These are phyloP conservation scores for Sakesphorus luctuosus DNA, from an alignment of 2,113 vertebrate genomes.

Conservation along the genomic window DNA sequence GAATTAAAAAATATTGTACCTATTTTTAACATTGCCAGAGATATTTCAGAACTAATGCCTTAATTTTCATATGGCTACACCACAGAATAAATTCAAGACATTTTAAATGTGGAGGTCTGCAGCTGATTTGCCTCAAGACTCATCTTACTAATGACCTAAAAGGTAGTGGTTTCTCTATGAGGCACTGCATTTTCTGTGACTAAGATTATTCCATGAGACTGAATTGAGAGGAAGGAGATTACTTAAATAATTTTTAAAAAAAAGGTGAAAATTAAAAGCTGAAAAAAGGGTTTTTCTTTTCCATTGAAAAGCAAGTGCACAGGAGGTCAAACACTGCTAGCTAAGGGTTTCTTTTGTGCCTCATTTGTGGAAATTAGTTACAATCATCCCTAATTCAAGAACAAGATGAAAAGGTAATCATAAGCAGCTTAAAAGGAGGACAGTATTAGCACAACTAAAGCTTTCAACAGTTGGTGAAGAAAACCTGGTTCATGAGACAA, in stretches of 20 bases:
- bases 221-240: background rate
- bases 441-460: background rate
- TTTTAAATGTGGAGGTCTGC: background rate
- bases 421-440: constrained; percentile 28
- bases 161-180: background rate
- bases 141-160: background rate
- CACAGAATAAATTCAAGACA: background rate
- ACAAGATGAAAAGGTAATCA: constrained; percentile 19
- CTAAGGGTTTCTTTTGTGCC: background rate
- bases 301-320: background rate
- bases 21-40: background rate
- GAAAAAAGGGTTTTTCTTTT: background rate
- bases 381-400: constrained; percentile 17
- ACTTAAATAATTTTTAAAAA: background rate
- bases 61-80: background rate
- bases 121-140: background rate
- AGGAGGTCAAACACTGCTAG: constrained; percentile 31
- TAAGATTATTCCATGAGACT: background rate
- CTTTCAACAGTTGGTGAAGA: background rate
- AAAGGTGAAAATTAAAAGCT: background rate
- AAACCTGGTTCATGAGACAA: constrained; percentile 21
- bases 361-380: constrained; percentile 20
- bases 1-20: background rate
- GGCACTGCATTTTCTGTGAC: background rate
- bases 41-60: background rate